Base-by-base conservation (phyloP, 2,113 vertebrate species). In the Microtus pennsylvanicus region DNA sequence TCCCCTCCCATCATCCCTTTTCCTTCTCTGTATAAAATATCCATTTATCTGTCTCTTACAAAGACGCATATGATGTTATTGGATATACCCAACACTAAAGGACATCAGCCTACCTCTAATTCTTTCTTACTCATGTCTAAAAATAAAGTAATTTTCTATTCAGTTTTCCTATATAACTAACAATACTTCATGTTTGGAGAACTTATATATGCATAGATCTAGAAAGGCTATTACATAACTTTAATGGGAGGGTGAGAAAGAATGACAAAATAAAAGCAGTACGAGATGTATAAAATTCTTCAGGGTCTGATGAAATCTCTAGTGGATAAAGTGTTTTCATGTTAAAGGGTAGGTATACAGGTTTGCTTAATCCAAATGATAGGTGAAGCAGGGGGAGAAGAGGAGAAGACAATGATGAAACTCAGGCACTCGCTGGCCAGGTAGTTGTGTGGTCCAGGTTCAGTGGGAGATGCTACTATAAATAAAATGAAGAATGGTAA, bases 361-460 rank as follows among this genome's bases (percentile, higher is more conserved):
- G 4, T 21, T 21, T 69, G 42, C 63, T 33, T 50, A 87, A 69
- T 67, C 28, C 63, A 47, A 14, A 12, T 35, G 63, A 1, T 47
- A 11, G 3, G 0, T 30, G 7, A 7, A 16, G 16, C 14, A 21
- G 13, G 10, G 2, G 4, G 1, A 65, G 28, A 33, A 21, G 5
- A 50, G 9, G 3, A 63, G 28, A 33, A 21, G 10, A 69, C 5
- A 87, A 33, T 22, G 83, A 30, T 28, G 19, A 65, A 86, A 6
- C 28, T 28, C 17, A 33, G 28, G 24, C 26, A 47, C 28, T 33
- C 35, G 17, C 16, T 45, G 9, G 30, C 9, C 42, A 33, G 10
- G 30, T 50, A 69, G 17, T 47, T 50, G 17, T 50, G 9, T 69
- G 42, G 6, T 47, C 45, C 30, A 50, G 19, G 11, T 50, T 50